Conservation (phyloP, 1,140 invertebrate genomes). For the Sarcophaga bullata region DNA sequence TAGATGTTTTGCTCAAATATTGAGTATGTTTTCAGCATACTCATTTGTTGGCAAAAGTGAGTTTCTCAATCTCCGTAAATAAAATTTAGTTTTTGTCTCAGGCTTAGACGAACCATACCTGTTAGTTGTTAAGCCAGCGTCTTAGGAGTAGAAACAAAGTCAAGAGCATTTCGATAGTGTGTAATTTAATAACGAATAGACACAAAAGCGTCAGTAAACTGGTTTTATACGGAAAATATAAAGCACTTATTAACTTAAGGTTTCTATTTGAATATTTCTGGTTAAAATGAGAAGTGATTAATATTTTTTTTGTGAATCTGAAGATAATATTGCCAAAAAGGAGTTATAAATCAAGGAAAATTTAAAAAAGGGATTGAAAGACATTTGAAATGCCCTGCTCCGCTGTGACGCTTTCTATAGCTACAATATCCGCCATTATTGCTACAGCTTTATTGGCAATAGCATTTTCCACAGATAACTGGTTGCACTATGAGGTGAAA, state of each 20-base stretch:
- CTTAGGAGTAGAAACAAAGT: slow-evolving; percentile 31
- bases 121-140: slow-evolving; percentile 29
- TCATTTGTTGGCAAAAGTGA: neutral
- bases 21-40: neutral
- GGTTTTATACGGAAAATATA: neutral
- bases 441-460: slow-evolving; percentile 90
- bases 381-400: slow-evolving; percentile 85
- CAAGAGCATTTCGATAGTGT: neutral
- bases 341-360: slow-evolving; percentile 1
- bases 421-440: slow-evolving; percentile 92
- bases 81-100: slow-evolving; percentile 13
- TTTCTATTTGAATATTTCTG: slow-evolving; percentile 24
- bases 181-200: slow-evolving; percentile 15
- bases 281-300: slow-evolving; percentile 15
- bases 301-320: neutral
- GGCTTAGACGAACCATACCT: slow-evolving; percentile 12
- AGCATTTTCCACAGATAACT: slow-evolving; percentile 95
- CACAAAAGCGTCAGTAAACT: slow-evolving; percentile 21
- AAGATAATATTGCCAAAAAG: neutral
- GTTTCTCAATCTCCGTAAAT: neutral
- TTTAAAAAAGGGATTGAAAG: neutral
- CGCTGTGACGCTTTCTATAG: slow-evolving; percentile 91
- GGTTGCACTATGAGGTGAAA: slow-evolving; percentile 92
- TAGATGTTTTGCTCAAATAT: neutral
- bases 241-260: no score